phyloP scores from a whole-genome alignment of 1,140 invertebrate genomes.

The Meloidogyne floridensis region DNA sequence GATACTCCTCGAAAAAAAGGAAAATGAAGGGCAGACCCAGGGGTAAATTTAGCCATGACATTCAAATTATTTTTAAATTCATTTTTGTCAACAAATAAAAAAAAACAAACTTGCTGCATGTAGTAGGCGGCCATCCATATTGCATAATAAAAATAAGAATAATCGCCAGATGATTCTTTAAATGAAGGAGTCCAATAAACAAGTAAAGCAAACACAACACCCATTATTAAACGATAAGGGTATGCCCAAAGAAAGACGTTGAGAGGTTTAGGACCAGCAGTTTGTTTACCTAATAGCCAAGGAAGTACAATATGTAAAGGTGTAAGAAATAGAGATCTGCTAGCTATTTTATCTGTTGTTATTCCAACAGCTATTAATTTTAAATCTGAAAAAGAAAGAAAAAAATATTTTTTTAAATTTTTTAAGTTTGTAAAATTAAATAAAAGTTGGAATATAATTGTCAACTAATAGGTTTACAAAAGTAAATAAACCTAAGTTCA shows the following conservation, averaged over 20 bases:
- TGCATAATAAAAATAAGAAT: slow-evolving; percentile 80
- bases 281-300: slow-evolving; percentile 82
- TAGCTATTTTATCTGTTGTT: slow-evolving; percentile 88
- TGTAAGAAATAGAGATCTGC: slow-evolving; percentile 71
- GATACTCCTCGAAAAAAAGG: too few species aligned
- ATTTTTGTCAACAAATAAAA: too few species aligned
- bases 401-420: background rate
- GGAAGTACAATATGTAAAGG: slow-evolving; percentile 84
- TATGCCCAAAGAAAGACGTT: slow-evolving; percentile 82
- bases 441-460: too few species aligned
- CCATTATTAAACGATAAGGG: slow-evolving; percentile 81
- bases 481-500: too few species aligned
- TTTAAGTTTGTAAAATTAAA: too few species aligned
- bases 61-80: too few species aligned
- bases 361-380: slow-evolving; percentile 73
- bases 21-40: too few species aligned
- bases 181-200: slow-evolving; percentile 82
- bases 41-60: too few species aligned
- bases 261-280: slow-evolving; percentile 73
- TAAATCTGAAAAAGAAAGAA: background rate
- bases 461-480: too few species aligned
- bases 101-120: slow-evolving; percentile 73
- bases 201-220: slow-evolving; percentile 78
- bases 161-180: slow-evolving; percentile 70
- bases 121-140: slow-evolving; percentile 79